Evolutionary conservation across 2,888 invertebrate species (phyloP).

Genomic region (Crematogaster levior): DNA sequence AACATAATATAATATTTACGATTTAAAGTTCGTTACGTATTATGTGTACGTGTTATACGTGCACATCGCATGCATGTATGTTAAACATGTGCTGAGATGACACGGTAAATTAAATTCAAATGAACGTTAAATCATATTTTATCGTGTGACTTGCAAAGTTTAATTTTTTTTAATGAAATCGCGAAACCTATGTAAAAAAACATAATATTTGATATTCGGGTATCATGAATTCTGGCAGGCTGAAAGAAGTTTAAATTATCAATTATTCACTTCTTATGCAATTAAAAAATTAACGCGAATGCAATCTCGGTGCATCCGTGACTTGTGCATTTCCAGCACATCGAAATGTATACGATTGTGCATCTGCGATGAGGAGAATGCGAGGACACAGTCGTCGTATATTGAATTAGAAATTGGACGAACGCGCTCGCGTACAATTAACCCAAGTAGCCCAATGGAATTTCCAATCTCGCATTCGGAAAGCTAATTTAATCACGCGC

Average conservation of each 20-base stretch:
- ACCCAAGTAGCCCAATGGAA: constrained; percentile 40
- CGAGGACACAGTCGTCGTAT: constrained; percentile 21
- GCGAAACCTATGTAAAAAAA: not conserved
- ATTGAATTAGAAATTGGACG: constrained; percentile 49
- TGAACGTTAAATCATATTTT: not conserved
- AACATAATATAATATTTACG: constrained; percentile 29
- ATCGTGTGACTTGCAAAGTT: not conserved
- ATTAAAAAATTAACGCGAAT: constrained; percentile 7
- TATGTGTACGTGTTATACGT: not conserved
- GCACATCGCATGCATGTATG: not conserved
- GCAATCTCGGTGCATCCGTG: not conserved
- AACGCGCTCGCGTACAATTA: constrained; percentile 46
- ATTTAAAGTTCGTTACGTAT: not conserved
- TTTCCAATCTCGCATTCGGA: constrained; percentile 46
- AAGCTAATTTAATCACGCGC: constrained; percentile 48
- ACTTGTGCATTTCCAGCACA: not conserved
- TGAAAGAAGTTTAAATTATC: constrained; percentile 19
- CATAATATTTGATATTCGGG: not conserved
- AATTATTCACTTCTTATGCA: not conserved
- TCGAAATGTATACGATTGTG: not conserved
- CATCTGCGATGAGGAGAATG: not conserved
- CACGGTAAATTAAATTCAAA: constrained; percentile 13
- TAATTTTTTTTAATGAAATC: not conserved
- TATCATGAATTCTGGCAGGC: not conserved
- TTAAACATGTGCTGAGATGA: not conserved